Evolutionary conservation across 2,888 invertebrate genomes (phyloP).

Genomic region (Coenonympha arcania): DNA sequence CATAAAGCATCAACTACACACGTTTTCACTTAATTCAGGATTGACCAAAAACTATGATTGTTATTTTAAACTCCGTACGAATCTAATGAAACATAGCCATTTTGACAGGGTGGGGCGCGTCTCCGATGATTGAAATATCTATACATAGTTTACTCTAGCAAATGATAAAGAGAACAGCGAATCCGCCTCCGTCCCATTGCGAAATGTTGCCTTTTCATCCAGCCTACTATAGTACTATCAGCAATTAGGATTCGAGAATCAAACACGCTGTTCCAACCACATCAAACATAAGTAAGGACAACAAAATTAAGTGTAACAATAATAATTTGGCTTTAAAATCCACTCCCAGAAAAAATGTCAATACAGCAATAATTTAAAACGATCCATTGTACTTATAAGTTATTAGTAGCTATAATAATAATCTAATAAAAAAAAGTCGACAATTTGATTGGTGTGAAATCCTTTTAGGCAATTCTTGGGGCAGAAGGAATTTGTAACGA

Average conservation of each 20-base stretch:
- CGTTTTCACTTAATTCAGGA: background rate
- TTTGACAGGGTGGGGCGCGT: too few species aligned
- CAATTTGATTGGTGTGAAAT: background rate
- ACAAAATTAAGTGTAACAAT: conserved; percentile 18
- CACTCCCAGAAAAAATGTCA: conserved; percentile 10
- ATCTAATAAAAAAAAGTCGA: background rate
- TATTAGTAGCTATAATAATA: background rate
- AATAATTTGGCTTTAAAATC: conserved; percentile 20
- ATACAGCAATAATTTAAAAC: background rate
- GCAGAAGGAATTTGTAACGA: background rate
- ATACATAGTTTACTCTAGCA: background rate
- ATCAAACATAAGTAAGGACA: conserved; percentile 19
- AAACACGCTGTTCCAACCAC: conserved; percentile 15
- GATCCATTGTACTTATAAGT: background rate
- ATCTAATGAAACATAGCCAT: too few species aligned
- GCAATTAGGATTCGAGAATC: conserved; percentile 13
- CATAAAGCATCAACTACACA: background rate
- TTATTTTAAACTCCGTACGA: too few species aligned
- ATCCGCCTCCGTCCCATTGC: background rate
- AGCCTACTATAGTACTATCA: conserved; percentile 1
- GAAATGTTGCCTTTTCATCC: conserved; percentile 2
- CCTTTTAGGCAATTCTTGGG: background rate
- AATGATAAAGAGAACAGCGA: background rate
- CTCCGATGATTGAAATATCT: too few species aligned
- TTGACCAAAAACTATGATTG: too few species aligned